A percentile compares a stretch with the other conserved stretches of the same genome.
Conservation (phyloP, 2,113 vertebrate genomes). For the Bothrops jararaca region DNA sequence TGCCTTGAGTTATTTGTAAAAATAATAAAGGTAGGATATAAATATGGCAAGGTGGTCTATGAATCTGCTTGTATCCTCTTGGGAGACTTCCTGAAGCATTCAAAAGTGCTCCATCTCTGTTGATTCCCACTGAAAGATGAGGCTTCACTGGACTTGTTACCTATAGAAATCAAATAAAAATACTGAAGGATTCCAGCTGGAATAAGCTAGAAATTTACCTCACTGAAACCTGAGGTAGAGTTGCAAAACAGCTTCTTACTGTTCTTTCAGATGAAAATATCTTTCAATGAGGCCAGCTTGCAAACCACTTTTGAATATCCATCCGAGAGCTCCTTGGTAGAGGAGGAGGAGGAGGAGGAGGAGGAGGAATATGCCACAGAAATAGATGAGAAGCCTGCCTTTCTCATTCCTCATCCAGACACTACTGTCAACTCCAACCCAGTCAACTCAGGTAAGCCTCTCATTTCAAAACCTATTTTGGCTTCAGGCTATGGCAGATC, state of each 20-base stretch:
- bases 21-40: background rate
- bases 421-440: constrained; percentile 57
- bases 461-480: background rate
- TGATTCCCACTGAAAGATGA: background rate
- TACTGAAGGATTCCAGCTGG: background rate
- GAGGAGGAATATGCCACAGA: constrained; percentile 47
- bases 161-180: background rate
- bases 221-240: background rate
- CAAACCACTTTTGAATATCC: constrained; percentile 95
- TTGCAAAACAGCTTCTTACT: constrained; percentile 9
- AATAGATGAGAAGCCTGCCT: constrained; percentile 58
- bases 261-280: constrained; percentile 87
- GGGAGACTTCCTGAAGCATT: background rate
- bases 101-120: background rate
- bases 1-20: background rate
- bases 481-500: background rate
- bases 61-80: background rate
- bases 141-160: background rate
- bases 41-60: background rate
- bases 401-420: constrained; percentile 75
- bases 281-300: constrained; percentile 89
- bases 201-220: background rate
- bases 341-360: constrained; percentile 75
- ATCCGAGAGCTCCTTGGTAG: constrained; percentile 82
- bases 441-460: constrained; percentile 77